A percentile compares a stretch with the other conserved stretches of the same genome.
phyloP scores from a whole-genome alignment of 2,113 vertebrate species.

The Calypte anna region DNA sequence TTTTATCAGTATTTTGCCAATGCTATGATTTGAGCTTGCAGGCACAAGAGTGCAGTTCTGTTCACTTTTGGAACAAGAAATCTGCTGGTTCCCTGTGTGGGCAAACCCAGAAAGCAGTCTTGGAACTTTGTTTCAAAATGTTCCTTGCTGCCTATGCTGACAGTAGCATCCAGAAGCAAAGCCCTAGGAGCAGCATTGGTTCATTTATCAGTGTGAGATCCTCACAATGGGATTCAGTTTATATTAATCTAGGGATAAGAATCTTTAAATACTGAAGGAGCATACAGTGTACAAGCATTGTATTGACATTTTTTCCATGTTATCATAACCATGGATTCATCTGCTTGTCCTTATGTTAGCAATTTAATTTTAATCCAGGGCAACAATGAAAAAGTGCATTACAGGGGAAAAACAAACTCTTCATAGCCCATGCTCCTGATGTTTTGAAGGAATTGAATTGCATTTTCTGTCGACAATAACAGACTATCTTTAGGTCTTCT shows the following conservation, averaged over 20 bases:
- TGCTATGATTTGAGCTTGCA: background rate
- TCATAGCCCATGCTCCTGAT: conserved; percentile 33
- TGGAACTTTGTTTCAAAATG: conserved; percentile 42
- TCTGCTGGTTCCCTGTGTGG: background rate
- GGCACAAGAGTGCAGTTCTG: conserved; percentile 1
- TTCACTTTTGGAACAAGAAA: conserved; percentile 49
- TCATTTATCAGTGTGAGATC: background rate
- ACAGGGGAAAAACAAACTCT: conserved; percentile 13
- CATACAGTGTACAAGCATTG: background rate
- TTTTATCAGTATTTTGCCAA: conserved; percentile 59
- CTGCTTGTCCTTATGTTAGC: conserved; percentile 58
- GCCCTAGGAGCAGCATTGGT: background rate
- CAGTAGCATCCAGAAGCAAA: background rate
- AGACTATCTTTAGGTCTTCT: conserved; percentile 49
- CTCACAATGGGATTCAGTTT: conserved; percentile 5
- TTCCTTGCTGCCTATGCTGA: background rate
- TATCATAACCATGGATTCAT: conserved; percentile 61
- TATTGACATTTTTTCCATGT: conserved; percentile 48
- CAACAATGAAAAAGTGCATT: conserved; percentile 66
- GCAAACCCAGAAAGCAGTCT: conserved; percentile 29
- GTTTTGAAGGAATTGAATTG: conserved; percentile 63
- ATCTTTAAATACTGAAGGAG: conserved; percentile 44
- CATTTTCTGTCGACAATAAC: conserved; percentile 60
- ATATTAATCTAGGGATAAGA: conserved; percentile 57
- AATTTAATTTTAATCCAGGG: conserved; percentile 72